Percentiles rank a stretch among this genome's conserved stretches.
Evolutionary conservation across 1,140 invertebrate genomes (phyloP).

Genomic region (Solen grandis): DNA sequence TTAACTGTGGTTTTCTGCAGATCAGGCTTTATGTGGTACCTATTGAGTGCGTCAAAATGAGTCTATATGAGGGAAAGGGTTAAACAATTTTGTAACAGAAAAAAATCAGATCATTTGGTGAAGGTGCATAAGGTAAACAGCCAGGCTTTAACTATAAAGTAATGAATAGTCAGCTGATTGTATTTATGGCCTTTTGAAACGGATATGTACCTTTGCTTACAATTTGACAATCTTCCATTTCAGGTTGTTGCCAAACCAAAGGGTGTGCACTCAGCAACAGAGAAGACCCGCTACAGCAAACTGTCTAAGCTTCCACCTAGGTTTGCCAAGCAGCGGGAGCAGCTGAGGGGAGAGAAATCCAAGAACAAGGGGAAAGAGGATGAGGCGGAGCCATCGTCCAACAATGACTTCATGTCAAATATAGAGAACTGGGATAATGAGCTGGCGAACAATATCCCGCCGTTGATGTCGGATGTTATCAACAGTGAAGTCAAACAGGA

Average conservation of each 20-base stretch:
- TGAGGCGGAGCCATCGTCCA: constrained; percentile 23
- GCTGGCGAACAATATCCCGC: constrained; percentile 77
- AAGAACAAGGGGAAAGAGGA: constrained; percentile 54
- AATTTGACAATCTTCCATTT: constrained; percentile 1
- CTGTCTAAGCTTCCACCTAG: constrained; percentile 87
- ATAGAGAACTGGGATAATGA: constrained; percentile 81
- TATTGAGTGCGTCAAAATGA: too few relatives aligned
- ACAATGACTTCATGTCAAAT: constrained; percentile 71
- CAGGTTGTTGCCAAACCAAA: constrained; percentile 78
- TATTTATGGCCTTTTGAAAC: too few relatives aligned
- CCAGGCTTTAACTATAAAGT: too few relatives aligned
- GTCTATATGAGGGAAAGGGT: too few relatives aligned
- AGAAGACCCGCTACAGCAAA: constrained; percentile 80
- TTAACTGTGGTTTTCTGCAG: too few relatives aligned
- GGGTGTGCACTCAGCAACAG: constrained; percentile 79
- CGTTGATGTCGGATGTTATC: constrained; percentile 20
- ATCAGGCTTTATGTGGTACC: background rate
- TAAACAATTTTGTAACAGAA: too few relatives aligned
- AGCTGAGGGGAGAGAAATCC: constrained; percentile 70
- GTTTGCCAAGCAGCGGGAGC: constrained; percentile 88
- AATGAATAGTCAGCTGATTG: too few relatives aligned
- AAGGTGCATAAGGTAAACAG: too few relatives aligned
- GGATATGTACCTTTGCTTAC: too few relatives aligned
- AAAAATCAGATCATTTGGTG: too few relatives aligned
- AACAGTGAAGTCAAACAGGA: constrained; percentile 46